Evolutionary conservation across 2,888 invertebrate species (phyloP), one percentile per base, ranked within the genome.

Genomic region (Monoplex corrugatus): DNA sequence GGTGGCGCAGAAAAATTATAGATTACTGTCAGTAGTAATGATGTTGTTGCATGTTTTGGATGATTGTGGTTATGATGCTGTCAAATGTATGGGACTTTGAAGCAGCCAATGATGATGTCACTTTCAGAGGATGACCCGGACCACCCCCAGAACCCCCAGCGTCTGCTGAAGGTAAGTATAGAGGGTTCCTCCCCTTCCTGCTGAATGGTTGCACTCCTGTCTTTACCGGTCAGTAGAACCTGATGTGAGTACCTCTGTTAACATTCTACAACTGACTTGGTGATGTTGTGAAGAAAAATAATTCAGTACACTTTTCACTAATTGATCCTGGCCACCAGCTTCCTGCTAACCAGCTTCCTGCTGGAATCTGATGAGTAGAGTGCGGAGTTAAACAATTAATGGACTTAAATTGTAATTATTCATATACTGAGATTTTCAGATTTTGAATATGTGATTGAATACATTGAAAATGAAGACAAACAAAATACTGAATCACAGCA

Each of bases 141-240:
- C 84, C 93, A 93, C 86, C 94, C 94, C 8, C 93, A 93, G 72
- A 92, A 94, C 78, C 93, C 94, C 72, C 93, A 94, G 83, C 93
- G 92, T 80, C 90, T 95, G 63, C 91, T 94, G 6, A 94, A 95
- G 94, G 95, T 95, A 91, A 91, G 91, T 88, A 82, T 80, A 28
- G 88, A 45, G 89, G 89, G 78, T 40, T 1, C 2, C 40, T 5
- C 78, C 43, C 43, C 78, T 80, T 40, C 28, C 78, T 43, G 28
- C 43, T 80, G 13, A 80, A 19, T 82, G 44, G 45, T 57, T 72
- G 68, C 43, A 75, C 68, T 32, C 3, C 57, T 8, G 23, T 83
- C 83, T 50, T 28, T 80, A n/a, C 57, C 38, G 80, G 40, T 80
- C 78, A 80, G 78, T 80, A 80, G 43, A 80, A 80, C 78, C 43